A percentile compares a stretch with the other conserved stretches of the same genome.
These are phyloP conservation scores for Stramonita haemastoma DNA, from an alignment of 2,888 invertebrate species.

Conservation along the genomic window DNA sequence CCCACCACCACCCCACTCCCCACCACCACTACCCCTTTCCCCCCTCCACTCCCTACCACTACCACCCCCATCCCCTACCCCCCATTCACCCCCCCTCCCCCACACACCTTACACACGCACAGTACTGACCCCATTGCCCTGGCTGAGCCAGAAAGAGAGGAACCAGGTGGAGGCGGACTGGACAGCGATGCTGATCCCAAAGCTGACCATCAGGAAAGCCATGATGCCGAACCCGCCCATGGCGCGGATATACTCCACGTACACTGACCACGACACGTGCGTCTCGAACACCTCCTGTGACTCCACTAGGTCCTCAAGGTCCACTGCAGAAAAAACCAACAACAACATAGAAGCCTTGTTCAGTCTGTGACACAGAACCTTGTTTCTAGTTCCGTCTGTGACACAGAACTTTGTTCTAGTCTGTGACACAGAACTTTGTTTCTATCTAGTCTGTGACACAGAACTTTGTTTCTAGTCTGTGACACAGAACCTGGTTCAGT, in stretches of 20 bases:
- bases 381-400: too few species aligned
- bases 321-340: slow-evolving; percentile 50
- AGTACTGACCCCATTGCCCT: slow-evolving; percentile 75
- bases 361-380: too few species aligned
- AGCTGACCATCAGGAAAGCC: slow-evolving; percentile 70
- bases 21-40: neutral
- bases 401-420: too few species aligned
- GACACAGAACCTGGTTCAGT: too few species aligned
- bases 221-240: slow-evolving; percentile 65
- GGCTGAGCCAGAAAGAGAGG: slow-evolving; percentile 81
- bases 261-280: slow-evolving; percentile 77
- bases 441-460: too few species aligned
- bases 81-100: neutral
- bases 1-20: neutral
- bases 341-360: too few species aligned
- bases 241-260: slow-evolving; percentile 80
- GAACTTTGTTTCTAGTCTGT: too few species aligned
- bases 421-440: too few species aligned
- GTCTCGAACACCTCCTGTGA: slow-evolving; percentile 76
- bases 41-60: too few species aligned
- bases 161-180: slow-evolving; percentile 82
- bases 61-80: too few species aligned
- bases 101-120: neutral
- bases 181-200: slow-evolving; percentile 80
- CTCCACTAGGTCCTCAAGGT: slow-evolving; percentile 71